Evolutionary conservation across 2,113 vertebrate genomes (phyloP).

Genomic region (Podarcis cretensis): DNA sequence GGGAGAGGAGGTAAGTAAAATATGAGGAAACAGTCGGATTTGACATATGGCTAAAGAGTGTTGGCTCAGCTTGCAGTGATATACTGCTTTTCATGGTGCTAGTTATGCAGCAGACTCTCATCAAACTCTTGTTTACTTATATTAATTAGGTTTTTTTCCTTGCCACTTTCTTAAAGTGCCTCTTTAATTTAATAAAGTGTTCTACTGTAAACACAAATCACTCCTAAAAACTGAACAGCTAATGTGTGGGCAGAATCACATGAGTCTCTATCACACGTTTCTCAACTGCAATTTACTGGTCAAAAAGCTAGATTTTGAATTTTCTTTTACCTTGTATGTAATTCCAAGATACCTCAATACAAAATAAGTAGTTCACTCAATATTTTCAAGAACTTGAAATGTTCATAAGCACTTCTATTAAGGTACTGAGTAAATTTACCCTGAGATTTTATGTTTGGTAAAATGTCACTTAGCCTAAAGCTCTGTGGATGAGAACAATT

Average conservation of each 20-base stretch:
- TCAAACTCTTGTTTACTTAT: not conserved
- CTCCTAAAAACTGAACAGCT: not conserved
- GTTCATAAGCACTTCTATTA: too few relatives aligned
- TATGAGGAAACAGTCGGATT: not conserved
- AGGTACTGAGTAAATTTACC: not conserved
- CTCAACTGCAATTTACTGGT: not conserved
- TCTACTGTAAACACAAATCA: not conserved
- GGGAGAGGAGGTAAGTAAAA: too few relatives aligned
- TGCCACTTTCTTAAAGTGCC: not conserved
- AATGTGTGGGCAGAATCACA: not conserved
- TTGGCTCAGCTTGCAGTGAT: not conserved
- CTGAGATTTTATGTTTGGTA: not conserved
- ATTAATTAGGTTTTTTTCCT: not conserved
- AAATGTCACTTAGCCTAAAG: not conserved
- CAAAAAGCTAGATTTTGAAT: not conserved
- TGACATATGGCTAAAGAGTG: not conserved
- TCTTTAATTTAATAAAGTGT: conserved; percentile 9
- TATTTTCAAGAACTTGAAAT: not conserved
- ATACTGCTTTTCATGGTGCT: not conserved
- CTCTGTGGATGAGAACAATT: not conserved
- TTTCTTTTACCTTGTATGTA: not conserved
- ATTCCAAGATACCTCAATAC: not conserved
- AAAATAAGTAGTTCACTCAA: not conserved
- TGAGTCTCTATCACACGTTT: not conserved
- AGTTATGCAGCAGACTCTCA: not conserved